Evolutionary conservation across 2,888 invertebrate genomes (phyloP).

Genomic region (Noctua janthe): DNA sequence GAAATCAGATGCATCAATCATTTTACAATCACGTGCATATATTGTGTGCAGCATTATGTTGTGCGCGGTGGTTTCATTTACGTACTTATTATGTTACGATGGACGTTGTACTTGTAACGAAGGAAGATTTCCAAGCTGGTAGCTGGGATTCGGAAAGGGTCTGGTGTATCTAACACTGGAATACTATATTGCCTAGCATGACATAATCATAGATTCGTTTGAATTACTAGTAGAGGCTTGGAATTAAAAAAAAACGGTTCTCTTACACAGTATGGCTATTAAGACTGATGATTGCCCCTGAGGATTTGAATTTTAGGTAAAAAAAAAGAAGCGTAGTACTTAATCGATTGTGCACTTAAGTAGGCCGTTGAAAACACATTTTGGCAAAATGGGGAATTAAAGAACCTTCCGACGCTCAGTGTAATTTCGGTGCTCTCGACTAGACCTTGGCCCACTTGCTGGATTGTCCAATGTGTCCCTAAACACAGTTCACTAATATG

Average conservation of each 20-base stretch:
- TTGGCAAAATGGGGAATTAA: neutral
- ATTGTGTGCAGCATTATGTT: slow-evolving; percentile 63
- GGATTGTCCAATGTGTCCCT: neutral
- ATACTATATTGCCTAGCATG: neutral
- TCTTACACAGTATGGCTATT: too few relatives aligned
- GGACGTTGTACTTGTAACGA: neutral
- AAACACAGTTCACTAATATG: neutral
- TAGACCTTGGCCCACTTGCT: too few relatives aligned
- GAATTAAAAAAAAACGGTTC: neutral
- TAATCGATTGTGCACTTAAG: neutral
- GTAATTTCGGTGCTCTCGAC: too few relatives aligned
- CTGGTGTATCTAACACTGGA: too few relatives aligned
- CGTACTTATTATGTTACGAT: slow-evolving; percentile 39
- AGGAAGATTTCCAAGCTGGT: neutral
- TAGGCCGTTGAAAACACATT: neutral
- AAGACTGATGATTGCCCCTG: neutral
- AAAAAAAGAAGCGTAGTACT: neutral
- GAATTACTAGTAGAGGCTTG: neutral
- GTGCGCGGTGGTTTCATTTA: slow-evolving; percentile 45
- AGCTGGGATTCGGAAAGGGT: neutral
- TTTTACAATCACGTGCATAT: slow-evolving; percentile 73
- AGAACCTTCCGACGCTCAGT: too few relatives aligned
- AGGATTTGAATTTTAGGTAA: neutral
- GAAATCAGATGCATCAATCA: slow-evolving; percentile 82
- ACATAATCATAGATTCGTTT: neutral